Conservation (phyloP, 92 coral and sea anemone species). For the Diadumene lineata region DNA sequence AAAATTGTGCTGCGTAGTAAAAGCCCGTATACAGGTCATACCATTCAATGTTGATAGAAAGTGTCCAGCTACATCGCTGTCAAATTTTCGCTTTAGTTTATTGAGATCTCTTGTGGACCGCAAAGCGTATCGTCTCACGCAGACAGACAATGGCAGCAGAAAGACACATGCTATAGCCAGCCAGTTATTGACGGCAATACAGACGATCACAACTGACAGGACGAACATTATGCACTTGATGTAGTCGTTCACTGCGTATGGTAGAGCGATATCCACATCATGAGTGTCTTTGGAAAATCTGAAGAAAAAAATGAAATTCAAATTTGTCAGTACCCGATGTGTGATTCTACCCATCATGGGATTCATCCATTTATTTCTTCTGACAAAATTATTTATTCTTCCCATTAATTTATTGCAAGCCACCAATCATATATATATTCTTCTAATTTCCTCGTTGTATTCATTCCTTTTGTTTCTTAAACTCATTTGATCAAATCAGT, state of each 20-base stretch:
- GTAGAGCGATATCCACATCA: slow-evolving; percentile 44
- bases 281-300: slow-evolving; percentile 56
- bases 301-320: neutral
- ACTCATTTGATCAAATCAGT: neutral
- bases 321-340: neutral
- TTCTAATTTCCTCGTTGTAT: neutral
- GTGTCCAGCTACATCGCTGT: slow-evolving; percentile 30
- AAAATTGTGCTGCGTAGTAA: slow-evolving; percentile 23
- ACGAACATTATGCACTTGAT: slow-evolving; percentile 16
- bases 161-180: slow-evolving; percentile 37
- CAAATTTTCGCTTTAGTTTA: slow-evolving; percentile 42
- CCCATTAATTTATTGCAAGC: too few relatives aligned
- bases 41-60: slow-evolving; percentile 38
- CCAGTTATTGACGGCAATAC: slow-evolving; percentile 50
- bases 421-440: too few relatives aligned
- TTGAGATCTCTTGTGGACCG: slow-evolving; percentile 48
- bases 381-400: too few relatives aligned
- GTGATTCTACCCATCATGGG: too few relatives aligned
- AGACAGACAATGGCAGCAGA: slow-evolving; percentile 19
- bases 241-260: slow-evolving; percentile 29
- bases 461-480: neutral
- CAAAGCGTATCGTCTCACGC: slow-evolving; percentile 32
- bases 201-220: slow-evolving; percentile 28
- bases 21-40: slow-evolving; percentile 42
- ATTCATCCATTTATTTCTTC: too few relatives aligned